Conservation (phyloP, 2,797 vertebrate genomes). For the Salmo trutta region DNA sequence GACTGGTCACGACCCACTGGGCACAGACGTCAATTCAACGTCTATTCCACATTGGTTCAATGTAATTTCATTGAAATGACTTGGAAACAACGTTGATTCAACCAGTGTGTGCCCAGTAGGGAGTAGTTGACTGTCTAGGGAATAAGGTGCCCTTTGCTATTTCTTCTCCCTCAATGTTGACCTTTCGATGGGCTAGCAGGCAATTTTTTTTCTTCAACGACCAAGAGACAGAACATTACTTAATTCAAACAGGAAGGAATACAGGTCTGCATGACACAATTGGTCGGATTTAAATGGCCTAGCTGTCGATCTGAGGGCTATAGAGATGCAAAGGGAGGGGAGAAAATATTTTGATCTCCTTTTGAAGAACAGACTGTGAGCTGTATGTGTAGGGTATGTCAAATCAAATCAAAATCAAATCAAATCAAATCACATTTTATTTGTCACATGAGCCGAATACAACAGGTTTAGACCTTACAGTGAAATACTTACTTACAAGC, state of each 20-base stretch:
- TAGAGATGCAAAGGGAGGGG: conserved; percentile 14
- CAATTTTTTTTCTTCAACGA: conserved; percentile 85
- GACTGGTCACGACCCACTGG: too few species aligned
- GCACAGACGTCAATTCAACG: too few species aligned
- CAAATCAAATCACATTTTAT: too few species aligned
- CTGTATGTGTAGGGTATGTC: background rate
- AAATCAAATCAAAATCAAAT: too few species aligned
- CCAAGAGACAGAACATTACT: conserved; percentile 82
- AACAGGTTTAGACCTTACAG: too few species aligned
- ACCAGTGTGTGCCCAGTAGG: too few species aligned
- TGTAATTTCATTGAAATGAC: too few species aligned
- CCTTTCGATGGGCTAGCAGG: conserved; percentile 77
- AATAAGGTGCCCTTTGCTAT: conserved; percentile 2
- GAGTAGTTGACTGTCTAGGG: background rate
- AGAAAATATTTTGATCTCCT: conserved; percentile 6
- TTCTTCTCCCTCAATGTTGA: conserved; percentile 69
- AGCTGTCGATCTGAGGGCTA: conserved; percentile 42
- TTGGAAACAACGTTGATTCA: too few species aligned
- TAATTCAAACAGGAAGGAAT: conserved; percentile 80
- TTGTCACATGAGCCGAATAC: too few species aligned
- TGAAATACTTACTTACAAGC: too few species aligned
- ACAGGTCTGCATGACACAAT: conserved; percentile 71
- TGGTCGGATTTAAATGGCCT: conserved; percentile 56
- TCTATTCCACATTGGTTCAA: too few species aligned
- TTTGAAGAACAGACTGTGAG: conserved; percentile 11